Evolutionary conservation across 2,113 vertebrate species (phyloP).

Genomic region (Semicossyphus pulcher): DNA sequence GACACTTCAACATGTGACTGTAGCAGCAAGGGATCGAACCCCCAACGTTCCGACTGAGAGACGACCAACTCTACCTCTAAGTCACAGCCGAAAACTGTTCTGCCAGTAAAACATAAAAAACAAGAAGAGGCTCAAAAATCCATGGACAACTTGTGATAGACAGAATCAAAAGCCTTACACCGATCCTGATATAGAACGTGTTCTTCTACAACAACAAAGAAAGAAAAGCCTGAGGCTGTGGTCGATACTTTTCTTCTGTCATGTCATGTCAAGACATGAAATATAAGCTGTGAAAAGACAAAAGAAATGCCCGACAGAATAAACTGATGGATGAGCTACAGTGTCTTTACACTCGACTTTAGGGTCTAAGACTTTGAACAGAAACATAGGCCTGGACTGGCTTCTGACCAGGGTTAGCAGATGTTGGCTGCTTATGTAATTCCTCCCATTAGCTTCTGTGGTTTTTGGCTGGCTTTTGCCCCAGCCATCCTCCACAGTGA

Average conservation of each 20-base stretch:
- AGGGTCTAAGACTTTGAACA: neutral
- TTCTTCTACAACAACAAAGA: conserved; percentile 25
- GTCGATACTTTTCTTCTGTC: conserved; percentile 25
- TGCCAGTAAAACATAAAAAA: neutral
- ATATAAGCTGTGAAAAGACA: conserved; percentile 3
- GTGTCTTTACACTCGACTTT: conserved; percentile 15
- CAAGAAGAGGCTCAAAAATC: neutral
- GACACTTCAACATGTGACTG: too few relatives aligned
- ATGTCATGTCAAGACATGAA: conserved; percentile 32
- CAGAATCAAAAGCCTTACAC: conserved; percentile 24
- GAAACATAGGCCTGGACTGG: conserved; percentile 8
- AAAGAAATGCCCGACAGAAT: conserved; percentile 3
- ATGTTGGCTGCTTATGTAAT: conserved; percentile 51
- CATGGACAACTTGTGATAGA: neutral
- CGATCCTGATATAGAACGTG: conserved; percentile 11
- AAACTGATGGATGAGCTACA: neutral
- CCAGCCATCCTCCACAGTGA: neutral
- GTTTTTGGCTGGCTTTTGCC: conserved; percentile 32
- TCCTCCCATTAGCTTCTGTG: conserved; percentile 23
- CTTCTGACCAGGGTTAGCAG: conserved; percentile 17
- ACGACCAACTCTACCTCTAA: too few relatives aligned
- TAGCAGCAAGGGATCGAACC: too few relatives aligned
- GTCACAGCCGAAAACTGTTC: too few relatives aligned
- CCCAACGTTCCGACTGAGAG: too few relatives aligned
- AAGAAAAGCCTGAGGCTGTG: conserved; percentile 15